Evolutionary conservation across 2,113 vertebrate species (phyloP), one percentile per base, ranked within the genome.

Genomic region (Girardinichthys multiradiatus): DNA sequence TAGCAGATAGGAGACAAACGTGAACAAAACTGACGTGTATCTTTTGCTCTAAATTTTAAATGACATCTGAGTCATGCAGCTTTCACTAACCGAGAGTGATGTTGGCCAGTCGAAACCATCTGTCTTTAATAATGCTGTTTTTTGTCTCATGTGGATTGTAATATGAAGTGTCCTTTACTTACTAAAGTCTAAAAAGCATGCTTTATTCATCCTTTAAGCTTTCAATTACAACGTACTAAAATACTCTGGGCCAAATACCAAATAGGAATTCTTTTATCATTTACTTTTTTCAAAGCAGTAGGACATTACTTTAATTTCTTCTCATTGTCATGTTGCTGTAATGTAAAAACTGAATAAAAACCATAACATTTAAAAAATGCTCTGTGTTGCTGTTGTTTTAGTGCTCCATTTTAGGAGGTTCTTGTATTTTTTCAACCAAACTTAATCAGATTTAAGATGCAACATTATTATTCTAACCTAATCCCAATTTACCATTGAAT

Each of bases 61-160:
- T 65, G 27, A 24, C 64, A 58, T 69, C 64, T 4, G 72, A 85
- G 72, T 76, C 70, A 61, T 13, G 27, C 68, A 54, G 64, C 72
- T 68, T 12, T 24, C 13, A 15, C n/a, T 13, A 62, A 72, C 62
- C 33, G 60, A 64, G 9, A 45, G 21, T 68, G 57, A 64, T 57
- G 78, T 13, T 54, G 54, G 64, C n/a, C 58, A 68, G 54, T 1
- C 19, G 68, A 1, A 57, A 31, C 13, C 64, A 57, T 42, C 12
- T 14, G 12, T 39, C 11, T 42, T 42, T 42, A 42, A 42, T 42
- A 14, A 12, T 15, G 14, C 14, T 14, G 0, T 15, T 42, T 42
- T 42, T 17, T 2, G 4, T 37, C 9, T 31, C 30, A 30, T 24
- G 24, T 4, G 10, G 35, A 29, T 70, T 28, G 14, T 51, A 31